Conservation (phyloP, 1,140 invertebrate species). For the Nephotettix cincticeps region DNA sequence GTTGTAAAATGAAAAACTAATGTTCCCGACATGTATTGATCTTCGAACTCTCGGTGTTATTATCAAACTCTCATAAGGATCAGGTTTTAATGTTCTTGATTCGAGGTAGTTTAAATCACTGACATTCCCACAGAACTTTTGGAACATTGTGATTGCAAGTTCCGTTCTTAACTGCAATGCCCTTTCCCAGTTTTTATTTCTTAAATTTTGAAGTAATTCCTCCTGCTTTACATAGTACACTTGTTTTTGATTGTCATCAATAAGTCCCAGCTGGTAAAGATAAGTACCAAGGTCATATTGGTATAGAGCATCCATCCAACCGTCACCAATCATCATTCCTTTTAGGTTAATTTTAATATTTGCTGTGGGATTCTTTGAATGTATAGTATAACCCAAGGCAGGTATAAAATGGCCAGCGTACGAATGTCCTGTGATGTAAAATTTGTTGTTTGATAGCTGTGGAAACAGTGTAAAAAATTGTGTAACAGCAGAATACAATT, state of each 20-base stretch:
- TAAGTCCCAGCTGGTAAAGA: slow-evolving; percentile 71
- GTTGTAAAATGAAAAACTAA: slow-evolving; percentile 68
- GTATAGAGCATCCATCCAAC: slow-evolving; percentile 75
- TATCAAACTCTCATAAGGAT: too few species aligned
- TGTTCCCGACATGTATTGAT: slow-evolving; percentile 75
- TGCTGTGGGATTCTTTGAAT: slow-evolving; percentile 62
- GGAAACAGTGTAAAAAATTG: slow-evolving; percentile 75
- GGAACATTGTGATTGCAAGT: slow-evolving; percentile 3
- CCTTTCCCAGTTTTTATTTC: too few species aligned
- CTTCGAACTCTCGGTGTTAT: too few species aligned
- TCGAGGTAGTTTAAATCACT: slow-evolving; percentile 61
- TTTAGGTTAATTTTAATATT: slow-evolving; percentile 59
- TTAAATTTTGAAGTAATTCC: slow-evolving; percentile 1
- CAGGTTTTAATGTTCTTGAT: too few species aligned
- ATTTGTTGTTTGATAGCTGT: slow-evolving; percentile 61
- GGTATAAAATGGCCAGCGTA: slow-evolving; percentile 86
- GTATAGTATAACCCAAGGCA: slow-evolving; percentile 72
- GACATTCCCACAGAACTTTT: slow-evolving; percentile 69
- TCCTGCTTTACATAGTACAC: not conserved
- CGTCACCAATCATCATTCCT: slow-evolving; percentile 83
- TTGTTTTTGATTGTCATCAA: slow-evolving; percentile 51
- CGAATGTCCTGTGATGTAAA: slow-evolving; percentile 83
- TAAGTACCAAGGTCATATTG: slow-evolving; percentile 80
- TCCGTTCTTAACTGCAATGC: too few species aligned
- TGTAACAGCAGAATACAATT: slow-evolving; percentile 25